A percentile compares a stretch with the other conserved stretches of the same genome.
These are phyloP conservation scores for Agonum fuliginosum DNA, from an alignment of 2,888 invertebrate species.

Conservation along the genomic window DNA sequence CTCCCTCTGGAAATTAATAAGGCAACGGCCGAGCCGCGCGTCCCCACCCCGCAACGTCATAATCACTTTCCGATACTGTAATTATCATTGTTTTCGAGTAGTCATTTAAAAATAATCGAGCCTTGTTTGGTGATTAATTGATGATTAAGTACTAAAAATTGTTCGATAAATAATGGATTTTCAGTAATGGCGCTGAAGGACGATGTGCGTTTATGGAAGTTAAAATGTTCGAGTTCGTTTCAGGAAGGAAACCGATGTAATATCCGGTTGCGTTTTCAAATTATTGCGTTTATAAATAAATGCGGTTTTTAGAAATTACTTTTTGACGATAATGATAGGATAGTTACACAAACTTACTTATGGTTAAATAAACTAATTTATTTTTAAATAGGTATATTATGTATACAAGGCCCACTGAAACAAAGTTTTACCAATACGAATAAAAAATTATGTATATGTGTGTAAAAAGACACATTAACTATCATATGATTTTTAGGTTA, in stretches of 20 bases:
- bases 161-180: conserved; percentile 60
- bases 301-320: conserved; percentile 15
- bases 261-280: conserved; percentile 37
- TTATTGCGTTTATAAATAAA: conserved; percentile 28
- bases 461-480: too few species aligned
- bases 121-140: conserved; percentile 57
- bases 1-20: conserved; percentile 55
- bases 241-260: conserved; percentile 38
- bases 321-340: too few species aligned
- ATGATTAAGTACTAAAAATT: conserved; percentile 59
- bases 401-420: too few species aligned
- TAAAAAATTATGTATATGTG: too few species aligned
- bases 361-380: too few species aligned
- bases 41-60: conserved; percentile 63
- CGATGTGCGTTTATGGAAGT: conserved; percentile 34
- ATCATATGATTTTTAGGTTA: too few species aligned
- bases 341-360: too few species aligned
- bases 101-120: conserved; percentile 59
- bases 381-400: too few species aligned
- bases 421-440: too few species aligned
- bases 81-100: conserved; percentile 64
- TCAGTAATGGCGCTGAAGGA: conserved; percentile 52
- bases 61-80: conserved; percentile 68
- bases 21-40: conserved; percentile 24
- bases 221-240: conserved; percentile 23